Evolutionary conservation across 2,888 invertebrate genomes (phyloP).

Genomic region (Sarcophaga carnaria): DNA sequence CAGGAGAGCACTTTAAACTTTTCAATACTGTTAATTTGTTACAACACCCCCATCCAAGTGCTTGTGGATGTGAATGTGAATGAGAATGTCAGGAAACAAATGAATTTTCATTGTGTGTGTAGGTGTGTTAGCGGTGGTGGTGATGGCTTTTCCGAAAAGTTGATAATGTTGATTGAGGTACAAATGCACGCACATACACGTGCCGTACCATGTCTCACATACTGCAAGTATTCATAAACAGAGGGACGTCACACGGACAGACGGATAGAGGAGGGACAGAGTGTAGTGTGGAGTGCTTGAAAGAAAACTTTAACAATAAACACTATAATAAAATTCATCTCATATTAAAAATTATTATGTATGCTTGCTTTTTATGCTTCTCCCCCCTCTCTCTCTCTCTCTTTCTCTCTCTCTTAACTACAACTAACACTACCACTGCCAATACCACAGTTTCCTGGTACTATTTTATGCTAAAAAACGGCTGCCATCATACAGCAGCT

Average conservation of each 20-base stretch:
- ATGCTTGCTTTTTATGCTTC: conserved; percentile 31
- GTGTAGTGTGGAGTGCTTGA: conserved; percentile 35
- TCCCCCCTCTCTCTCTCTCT: background rate
- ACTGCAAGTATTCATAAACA: background rate
- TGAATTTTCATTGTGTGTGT: background rate
- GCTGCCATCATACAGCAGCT: background rate
- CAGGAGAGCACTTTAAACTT: conserved; percentile 66
- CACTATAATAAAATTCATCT: conserved; percentile 72
- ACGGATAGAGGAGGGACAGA: conserved; percentile 11
- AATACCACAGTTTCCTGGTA: background rate
- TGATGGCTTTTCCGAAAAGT: conserved; percentile 21
- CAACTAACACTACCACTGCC: background rate
- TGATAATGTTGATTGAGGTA: conserved; percentile 57
- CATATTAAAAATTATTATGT: conserved; percentile 67
- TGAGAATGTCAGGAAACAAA: background rate
- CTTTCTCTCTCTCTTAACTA: background rate
- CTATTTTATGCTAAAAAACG: conserved; percentile 1
- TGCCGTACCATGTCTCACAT: background rate
- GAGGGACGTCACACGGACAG: conserved; percentile 5
- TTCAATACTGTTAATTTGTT: conserved; percentile 65
- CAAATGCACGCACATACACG: conserved; percentile 13
- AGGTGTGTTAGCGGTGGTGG: conserved; percentile 24
- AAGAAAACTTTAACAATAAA: conserved; percentile 70
- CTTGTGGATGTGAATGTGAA: conserved; percentile 19
- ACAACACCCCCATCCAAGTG: conserved; percentile 36